phyloP scores from a whole-genome alignment of 2,113 vertebrate species.

The Cochlearius cochlearius region DNA sequence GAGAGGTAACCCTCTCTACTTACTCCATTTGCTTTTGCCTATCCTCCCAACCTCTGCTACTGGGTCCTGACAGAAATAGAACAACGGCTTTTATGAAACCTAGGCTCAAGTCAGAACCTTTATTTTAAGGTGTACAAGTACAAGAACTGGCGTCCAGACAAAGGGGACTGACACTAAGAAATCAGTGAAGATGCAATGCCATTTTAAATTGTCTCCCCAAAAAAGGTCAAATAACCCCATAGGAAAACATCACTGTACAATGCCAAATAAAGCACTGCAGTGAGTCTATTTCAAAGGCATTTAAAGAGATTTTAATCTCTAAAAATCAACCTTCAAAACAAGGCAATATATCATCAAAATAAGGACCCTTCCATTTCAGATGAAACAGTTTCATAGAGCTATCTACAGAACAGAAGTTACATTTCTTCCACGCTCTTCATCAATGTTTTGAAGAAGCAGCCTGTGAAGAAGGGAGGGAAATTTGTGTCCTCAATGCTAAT shows the following conservation, averaged over 20 bases:
- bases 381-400: neutral
- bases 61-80: neutral
- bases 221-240: rapidly evolving
- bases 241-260: neutral
- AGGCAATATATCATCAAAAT: neutral
- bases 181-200: neutral
- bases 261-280: neutral
- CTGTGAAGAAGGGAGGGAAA: neutral
- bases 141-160: neutral
- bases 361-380: neutral
- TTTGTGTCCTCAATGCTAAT: neutral
- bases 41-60: neutral
- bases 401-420: neutral
- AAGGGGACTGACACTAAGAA: neutral
- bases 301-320: neutral
- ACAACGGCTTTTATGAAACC: neutral
- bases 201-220: neutral
- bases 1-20: neutral
- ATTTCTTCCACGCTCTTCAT: neutral
- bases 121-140: neutral
- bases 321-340: neutral
- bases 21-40: neutral
- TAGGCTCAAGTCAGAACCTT: neutral
- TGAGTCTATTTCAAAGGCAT: neutral
- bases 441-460: neutral